These are phyloP conservation scores for Hexactinellida sp. DNA, from an alignment of 37 sponge, comb jelly and placozoan genomes.

Conservation along the genomic window DNA sequence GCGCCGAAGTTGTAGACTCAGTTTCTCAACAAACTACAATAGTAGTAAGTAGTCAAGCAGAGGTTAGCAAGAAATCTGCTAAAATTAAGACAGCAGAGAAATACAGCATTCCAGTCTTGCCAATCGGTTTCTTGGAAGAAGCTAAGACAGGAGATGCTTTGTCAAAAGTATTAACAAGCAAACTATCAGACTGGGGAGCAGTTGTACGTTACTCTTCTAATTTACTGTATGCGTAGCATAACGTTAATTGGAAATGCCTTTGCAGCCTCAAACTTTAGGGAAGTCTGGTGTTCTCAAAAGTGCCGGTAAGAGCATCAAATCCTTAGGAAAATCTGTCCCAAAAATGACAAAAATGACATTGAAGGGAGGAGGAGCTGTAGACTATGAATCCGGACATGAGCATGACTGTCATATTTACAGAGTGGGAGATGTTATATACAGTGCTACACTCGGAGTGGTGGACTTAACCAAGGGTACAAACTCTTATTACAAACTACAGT, in stretches of 20 bases:
- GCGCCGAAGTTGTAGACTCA: background rate
- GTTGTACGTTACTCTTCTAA: constrained; percentile 18
- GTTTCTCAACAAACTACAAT: background rate
- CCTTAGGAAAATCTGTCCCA: background rate
- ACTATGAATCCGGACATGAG: constrained; percentile 77
- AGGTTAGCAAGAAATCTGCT: constrained; percentile 44
- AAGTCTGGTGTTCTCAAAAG: background rate
- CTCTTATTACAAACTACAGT: constrained; percentile 96
- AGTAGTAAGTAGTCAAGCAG: constrained; percentile 23
- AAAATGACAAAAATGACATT: constrained; percentile 52
- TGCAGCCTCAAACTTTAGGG: background rate
- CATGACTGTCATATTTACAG: constrained; percentile 62
- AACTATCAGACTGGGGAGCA: constrained; percentile 64
- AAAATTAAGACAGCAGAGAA: constrained; percentile 57
- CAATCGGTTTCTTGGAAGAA: constrained; percentile 43
- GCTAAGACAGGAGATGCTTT: constrained; percentile 41
- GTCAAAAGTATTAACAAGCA: constrained; percentile 38
- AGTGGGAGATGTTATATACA: constrained; percentile 47
- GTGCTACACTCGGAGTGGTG: constrained; percentile 89
- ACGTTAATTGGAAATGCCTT: background rate
- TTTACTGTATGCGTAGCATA: too few relatives aligned
- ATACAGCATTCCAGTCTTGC: constrained; percentile 51
- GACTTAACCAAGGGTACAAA: constrained; percentile 78
- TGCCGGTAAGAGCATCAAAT: background rate
- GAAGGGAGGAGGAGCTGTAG: constrained; percentile 78